Conservation (phyloP, 2,888 invertebrate genomes). For the Rhimphoctona megacephalus region DNA sequence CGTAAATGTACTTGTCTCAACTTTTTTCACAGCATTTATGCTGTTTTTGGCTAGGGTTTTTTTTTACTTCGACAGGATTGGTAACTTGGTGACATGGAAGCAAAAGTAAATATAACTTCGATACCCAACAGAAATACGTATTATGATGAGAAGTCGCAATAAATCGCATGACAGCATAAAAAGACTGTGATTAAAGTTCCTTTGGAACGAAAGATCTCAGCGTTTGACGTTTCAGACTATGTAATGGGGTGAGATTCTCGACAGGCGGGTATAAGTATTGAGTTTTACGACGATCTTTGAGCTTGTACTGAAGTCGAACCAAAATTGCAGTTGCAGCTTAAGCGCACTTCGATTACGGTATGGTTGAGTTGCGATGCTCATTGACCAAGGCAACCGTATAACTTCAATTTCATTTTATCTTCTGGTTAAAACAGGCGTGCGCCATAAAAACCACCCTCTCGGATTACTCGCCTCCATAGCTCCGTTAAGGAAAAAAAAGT, state of each 20-base stretch:
- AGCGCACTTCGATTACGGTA: not conserved
- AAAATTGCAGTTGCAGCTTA: constrained; percentile 1
- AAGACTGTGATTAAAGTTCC: not conserved
- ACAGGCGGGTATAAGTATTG: not conserved
- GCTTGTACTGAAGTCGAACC: not conserved
- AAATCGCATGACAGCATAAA: not conserved
- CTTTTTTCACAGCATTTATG: too few species aligned
- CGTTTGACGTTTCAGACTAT: not conserved
- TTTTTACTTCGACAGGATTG: not conserved
- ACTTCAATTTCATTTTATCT: constrained; percentile 35
- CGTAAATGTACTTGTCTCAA: too few species aligned
- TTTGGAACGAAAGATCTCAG: not conserved
- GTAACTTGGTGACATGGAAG: not conserved
- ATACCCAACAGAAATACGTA: not conserved
- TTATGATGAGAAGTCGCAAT: not conserved
- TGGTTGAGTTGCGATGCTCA: not conserved
- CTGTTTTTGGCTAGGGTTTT: too few species aligned
- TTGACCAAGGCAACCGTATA: not conserved
- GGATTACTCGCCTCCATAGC: not conserved
- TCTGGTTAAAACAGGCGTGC: not conserved
- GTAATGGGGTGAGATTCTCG: not conserved
- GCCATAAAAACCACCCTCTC: constrained; percentile 23
- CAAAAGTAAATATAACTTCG: not conserved
- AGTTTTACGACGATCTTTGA: not conserved
- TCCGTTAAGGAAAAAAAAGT: constrained; percentile 3